Percentiles rank a stretch among this genome's conserved stretches.
phyloP scores from a whole-genome alignment of 2,797 vertebrate species.

The Perodicticus potto region DNA sequence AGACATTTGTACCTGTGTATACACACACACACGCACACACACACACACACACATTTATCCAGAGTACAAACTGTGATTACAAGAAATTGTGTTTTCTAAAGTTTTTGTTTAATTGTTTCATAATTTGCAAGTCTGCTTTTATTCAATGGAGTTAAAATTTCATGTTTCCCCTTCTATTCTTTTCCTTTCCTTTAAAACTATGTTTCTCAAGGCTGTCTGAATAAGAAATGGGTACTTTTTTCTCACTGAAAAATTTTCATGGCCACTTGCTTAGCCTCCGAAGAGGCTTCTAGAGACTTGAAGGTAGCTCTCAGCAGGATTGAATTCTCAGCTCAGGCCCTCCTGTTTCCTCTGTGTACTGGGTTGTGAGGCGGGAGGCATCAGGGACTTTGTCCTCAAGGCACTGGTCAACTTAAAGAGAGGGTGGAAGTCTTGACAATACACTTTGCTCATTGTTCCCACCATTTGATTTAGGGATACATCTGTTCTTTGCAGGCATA shows the following conservation, averaged over 20 bases:
- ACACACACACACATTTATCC: not conserved
- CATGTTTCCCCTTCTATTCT: not conserved
- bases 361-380: not conserved
- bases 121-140: not conserved
- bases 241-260: conserved; percentile 19
- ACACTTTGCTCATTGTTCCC: not conserved
- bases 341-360: not conserved
- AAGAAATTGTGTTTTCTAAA: not conserved
- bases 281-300: not conserved
- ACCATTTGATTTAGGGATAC: conserved; percentile 24
- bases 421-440: not conserved
- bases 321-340: not conserved
- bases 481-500: not conserved
- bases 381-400: not conserved
- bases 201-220: not conserved
- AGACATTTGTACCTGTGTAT: not conserved
- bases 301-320: conserved; percentile 24
- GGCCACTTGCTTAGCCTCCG: not conserved
- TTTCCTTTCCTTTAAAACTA: not conserved
- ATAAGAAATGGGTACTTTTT: not conserved
- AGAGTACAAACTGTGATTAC: not conserved
- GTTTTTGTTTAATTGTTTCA: not conserved
- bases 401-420: not conserved
- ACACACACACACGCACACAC: not conserved
- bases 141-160: not conserved